A percentile compares a stretch with the other conserved stretches of the same genome.
Evolutionary conservation across 30 jellyfish, hydroid and myxozoan species (phyloP).

Genomic region (Calvadosia cruxmelitensis): DNA sequence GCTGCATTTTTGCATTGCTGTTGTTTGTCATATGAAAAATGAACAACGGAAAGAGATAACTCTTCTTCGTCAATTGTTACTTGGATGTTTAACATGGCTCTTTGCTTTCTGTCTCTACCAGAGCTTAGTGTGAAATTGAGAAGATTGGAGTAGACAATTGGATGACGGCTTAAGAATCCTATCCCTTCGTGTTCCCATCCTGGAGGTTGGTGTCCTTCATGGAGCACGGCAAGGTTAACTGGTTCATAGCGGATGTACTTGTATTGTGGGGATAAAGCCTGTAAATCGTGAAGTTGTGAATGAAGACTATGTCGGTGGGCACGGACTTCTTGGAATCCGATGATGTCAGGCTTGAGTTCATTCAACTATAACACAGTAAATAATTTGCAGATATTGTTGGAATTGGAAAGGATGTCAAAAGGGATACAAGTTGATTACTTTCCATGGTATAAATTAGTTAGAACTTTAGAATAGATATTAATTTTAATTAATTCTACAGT

Average conservation of each 20-base stretch:
- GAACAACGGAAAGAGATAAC: conserved; percentile 30
- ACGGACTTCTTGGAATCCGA: conserved; percentile 79
- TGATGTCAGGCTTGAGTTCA: conserved; percentile 34
- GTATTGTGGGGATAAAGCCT: conserved; percentile 45
- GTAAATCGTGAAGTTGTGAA: conserved; percentile 64
- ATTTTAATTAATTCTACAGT: too few relatives aligned
- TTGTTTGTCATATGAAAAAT: conserved; percentile 47
- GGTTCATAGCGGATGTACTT: conserved; percentile 35
- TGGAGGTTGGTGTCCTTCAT: conserved; percentile 32
- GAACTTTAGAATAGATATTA: too few relatives aligned
- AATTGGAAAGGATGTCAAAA: too few relatives aligned
- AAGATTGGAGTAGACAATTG: conserved; percentile 21
- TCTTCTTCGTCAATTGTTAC: conserved; percentile 33
- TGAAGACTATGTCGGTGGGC: conserved; percentile 33
- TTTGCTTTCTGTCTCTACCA: conserved; percentile 29
- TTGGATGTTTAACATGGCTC: conserved; percentile 56
- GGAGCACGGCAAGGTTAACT: conserved; percentile 8
- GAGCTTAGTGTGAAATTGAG: conserved; percentile 22
- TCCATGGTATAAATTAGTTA: too few relatives aligned
- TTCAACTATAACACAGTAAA: not conserved
- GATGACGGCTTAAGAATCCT: conserved; percentile 56
- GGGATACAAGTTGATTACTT: too few relatives aligned
- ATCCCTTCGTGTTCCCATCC: conserved; percentile 87
- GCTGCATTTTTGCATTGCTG: conserved; percentile 57
- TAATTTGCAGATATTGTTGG: not conserved